Evolutionary conservation across 2,888 invertebrate genomes (phyloP).

Genomic region (Trimorus sp.): DNA sequence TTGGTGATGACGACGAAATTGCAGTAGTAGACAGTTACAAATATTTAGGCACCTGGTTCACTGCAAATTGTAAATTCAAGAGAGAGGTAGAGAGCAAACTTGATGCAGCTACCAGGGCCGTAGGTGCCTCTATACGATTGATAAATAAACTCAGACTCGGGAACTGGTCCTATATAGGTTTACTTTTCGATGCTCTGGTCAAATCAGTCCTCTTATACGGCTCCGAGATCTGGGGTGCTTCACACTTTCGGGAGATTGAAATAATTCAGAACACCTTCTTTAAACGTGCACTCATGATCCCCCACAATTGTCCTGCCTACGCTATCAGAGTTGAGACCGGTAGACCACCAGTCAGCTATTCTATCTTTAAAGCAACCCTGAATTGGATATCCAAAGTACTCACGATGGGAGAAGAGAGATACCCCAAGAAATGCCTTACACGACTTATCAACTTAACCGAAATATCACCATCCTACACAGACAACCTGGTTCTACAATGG

Average conservation of each 20-base stretch:
- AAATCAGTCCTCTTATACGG: not conserved
- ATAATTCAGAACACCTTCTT: conserved; percentile 1
- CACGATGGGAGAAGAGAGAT: too few relatives aligned
- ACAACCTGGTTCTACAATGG: too few relatives aligned
- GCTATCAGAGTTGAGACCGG: conserved; percentile 6
- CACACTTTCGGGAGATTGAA: not conserved
- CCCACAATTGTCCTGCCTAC: conserved; percentile 9
- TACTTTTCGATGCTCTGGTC: not conserved
- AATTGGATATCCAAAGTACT: conserved; percentile 7
- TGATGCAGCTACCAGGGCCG: not conserved
- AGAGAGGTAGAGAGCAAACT: not conserved
- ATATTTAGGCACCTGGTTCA: conserved; percentile 13
- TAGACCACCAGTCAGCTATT: not conserved
- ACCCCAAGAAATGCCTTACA: too few relatives aligned
- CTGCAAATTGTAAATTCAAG: not conserved
- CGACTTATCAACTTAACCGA: too few relatives aligned
- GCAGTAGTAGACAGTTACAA: conserved; percentile 4
- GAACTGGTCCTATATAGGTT: not conserved
- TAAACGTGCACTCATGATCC: not conserved
- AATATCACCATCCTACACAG: too few relatives aligned
- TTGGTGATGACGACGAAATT: not conserved
- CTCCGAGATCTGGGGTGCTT: not conserved
- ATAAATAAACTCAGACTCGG: not conserved
- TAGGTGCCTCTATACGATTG: not conserved
- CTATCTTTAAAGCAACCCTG: not conserved